Evolutionary conservation across 2,888 invertebrate genomes (phyloP), one percentile per base, ranked within the genome.

Genomic region (Stenolophus ochropezus): DNA sequence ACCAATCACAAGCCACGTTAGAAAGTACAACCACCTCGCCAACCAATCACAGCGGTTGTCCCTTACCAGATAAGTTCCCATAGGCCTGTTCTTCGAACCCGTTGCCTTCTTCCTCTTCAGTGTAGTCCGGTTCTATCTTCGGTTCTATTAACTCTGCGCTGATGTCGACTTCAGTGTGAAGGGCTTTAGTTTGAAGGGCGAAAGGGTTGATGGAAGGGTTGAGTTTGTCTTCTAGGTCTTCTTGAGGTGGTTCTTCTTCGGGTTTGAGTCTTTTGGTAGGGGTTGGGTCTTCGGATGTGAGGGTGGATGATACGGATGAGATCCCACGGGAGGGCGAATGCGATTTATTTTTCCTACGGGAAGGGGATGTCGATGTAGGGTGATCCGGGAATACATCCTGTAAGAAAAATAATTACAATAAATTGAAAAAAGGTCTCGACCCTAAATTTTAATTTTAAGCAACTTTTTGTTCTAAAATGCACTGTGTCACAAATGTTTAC

Each of bases 91-190:
- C 58, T 84, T 85, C 25, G 85, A 27, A 69, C n/a, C 33, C 56
- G 20, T 81, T 42, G 1, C 33, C 33, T 2, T 42, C 33, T 1
- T 94, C 94, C 85, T 94, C 94, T 86, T 94, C 94, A 87, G 94
- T 94, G 89, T 92, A 94, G 88, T 94, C 94, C 87, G 94, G 93
- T 90, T 94, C 94, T 89, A 93, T 90, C 91, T 94, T 94, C 86
- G 94, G 94, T 91, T 93, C 91, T 84, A 90, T 84, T 27, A 84
- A 82, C 51, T 84, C 84, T 82, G 83, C 86, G 78, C 79, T 81
- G 49, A 85, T 79, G 73, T 88, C 88, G 21, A 85, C 82, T 79
- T 86, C 86, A 81, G 82, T 85, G 83, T 79, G 81, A 82, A 84
- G 58, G 53, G 83, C 74, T 84, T 81, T 83, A n/a, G 83, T 84